Evolutionary conservation across 2,888 invertebrate genomes (phyloP).

Genomic region (Cosmopolites sordidus): DNA sequence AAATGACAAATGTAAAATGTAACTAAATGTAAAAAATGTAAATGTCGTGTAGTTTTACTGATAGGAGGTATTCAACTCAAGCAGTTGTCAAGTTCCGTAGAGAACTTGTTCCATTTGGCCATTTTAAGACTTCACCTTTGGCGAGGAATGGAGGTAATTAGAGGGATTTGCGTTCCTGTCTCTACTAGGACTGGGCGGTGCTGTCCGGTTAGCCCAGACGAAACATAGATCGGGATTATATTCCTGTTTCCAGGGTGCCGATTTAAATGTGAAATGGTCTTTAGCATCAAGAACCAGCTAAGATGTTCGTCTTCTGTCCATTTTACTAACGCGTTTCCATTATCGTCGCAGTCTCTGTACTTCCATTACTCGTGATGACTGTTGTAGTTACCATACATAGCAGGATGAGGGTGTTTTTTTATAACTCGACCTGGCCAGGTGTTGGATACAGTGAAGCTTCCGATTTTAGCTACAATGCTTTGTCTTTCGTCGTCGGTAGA

Average conservation of each 20-base stretch:
- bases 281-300: conserved; percentile 23
- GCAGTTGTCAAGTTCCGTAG: background rate
- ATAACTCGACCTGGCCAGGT: too few relatives aligned
- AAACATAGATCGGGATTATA: conserved; percentile 25
- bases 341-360: conserved; percentile 10
- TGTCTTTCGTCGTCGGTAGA: conserved; percentile 17
- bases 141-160: background rate
- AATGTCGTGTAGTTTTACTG: too few relatives aligned
- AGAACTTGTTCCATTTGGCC: background rate
- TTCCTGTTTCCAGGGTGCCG: conserved; percentile 21
- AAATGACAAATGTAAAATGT: too few relatives aligned
- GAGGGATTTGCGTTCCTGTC: background rate
- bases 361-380: conserved; percentile 25
- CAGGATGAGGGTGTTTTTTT: too few relatives aligned
- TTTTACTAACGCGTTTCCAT: conserved; percentile 17
- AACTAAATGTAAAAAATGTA: too few relatives aligned
- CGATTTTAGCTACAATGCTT: too few relatives aligned
- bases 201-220: background rate
- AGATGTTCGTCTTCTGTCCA: conserved; percentile 21
- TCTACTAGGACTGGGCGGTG: background rate
- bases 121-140: background rate
- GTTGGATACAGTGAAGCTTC: too few relatives aligned
- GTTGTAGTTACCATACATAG: too few relatives aligned
- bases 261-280: conserved; percentile 21
- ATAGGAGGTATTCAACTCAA: background rate